A percentile compares a stretch with the other conserved stretches of the same genome.
These are phyloP conservation scores for Alfaro cultratus DNA, from an alignment of 2,797 vertebrate species.

Conservation along the genomic window DNA sequence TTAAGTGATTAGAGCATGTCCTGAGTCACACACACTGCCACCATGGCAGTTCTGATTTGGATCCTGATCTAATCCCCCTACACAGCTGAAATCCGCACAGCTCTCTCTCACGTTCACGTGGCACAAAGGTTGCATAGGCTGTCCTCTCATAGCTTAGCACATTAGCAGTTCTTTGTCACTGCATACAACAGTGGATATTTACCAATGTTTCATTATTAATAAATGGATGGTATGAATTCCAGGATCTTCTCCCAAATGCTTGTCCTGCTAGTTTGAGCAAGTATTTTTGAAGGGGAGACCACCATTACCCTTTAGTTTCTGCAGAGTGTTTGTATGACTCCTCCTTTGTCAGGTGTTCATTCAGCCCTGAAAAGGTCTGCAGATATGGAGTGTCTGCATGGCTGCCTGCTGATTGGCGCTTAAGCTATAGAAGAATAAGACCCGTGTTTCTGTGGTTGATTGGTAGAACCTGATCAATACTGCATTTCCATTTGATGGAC, in stretches of 20 bases:
- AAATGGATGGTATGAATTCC: background rate
- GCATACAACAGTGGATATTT: background rate
- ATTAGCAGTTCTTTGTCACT: conserved; percentile 14
- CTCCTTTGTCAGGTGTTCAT: conserved; percentile 54
- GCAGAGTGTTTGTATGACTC: conserved; percentile 7
- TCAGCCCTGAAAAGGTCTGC: conserved; percentile 50
- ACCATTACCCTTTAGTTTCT: conserved; percentile 23
- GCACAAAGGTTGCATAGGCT: conserved; percentile 38
- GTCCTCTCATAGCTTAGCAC: conserved; percentile 30
- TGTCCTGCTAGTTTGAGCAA: conserved; percentile 12
- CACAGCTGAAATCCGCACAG: conserved; percentile 63
- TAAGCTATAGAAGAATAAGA: conserved; percentile 51
- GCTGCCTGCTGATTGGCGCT: conserved; percentile 61
- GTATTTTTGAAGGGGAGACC: conserved; percentile 1
- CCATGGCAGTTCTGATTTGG: conserved; percentile 64
- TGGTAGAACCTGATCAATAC: conserved; percentile 12
- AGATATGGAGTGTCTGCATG: conserved; percentile 64
- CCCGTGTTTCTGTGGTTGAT: conserved; percentile 42
- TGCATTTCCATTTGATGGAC: background rate
- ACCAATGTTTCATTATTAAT: background rate
- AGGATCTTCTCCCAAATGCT: conserved; percentile 1
- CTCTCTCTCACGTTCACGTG: conserved; percentile 70
- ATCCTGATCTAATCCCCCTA: conserved; percentile 73
- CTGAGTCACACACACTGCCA: conserved; percentile 55
- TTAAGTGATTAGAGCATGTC: conserved; percentile 82